Conservation (phyloP, 2,797 vertebrate species). For the Channa striata region DNA sequence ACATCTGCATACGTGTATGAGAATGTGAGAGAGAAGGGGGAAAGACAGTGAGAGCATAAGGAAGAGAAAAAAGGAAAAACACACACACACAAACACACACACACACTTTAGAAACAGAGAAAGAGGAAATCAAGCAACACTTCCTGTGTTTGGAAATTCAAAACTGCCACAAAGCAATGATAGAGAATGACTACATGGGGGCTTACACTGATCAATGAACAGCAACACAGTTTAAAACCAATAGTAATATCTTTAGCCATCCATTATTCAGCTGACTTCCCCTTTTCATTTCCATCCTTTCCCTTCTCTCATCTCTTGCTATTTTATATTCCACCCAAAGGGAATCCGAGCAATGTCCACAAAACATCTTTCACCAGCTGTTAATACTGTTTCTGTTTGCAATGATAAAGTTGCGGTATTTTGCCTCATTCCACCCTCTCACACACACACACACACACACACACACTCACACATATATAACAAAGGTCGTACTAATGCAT, state of each 20-base stretch:
- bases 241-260: constrained; percentile 54
- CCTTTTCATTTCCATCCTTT: constrained; percentile 27
- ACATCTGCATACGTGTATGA: constrained; percentile 70
- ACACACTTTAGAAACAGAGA: constrained; percentile 53
- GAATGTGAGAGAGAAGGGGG: constrained; percentile 39
- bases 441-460: constrained; percentile 27
- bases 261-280: constrained; percentile 44
- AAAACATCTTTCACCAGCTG: constrained; percentile 82
- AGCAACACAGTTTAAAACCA: constrained; percentile 56
- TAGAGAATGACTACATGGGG: constrained; percentile 45
- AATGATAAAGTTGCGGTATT: constrained; percentile 74
- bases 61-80: constrained; percentile 16
- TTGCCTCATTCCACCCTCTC: constrained; percentile 58
- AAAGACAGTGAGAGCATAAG: constrained; percentile 24
- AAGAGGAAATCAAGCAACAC: constrained; percentile 68
- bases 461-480: constrained; percentile 19
- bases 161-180: constrained; percentile 71
- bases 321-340: constrained; percentile 64
- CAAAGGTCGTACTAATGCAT: constrained; percentile 42
- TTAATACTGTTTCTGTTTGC: constrained; percentile 78
- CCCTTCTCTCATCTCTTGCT: constrained; percentile 26
- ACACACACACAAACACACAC: constrained; percentile 3
- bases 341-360: constrained; percentile 77
- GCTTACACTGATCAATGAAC: constrained; percentile 57
- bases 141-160: constrained; percentile 76